These are phyloP conservation scores for Wasmannia auropunctata DNA, from an alignment of 1,140 invertebrate species.

Conservation along the genomic window DNA sequence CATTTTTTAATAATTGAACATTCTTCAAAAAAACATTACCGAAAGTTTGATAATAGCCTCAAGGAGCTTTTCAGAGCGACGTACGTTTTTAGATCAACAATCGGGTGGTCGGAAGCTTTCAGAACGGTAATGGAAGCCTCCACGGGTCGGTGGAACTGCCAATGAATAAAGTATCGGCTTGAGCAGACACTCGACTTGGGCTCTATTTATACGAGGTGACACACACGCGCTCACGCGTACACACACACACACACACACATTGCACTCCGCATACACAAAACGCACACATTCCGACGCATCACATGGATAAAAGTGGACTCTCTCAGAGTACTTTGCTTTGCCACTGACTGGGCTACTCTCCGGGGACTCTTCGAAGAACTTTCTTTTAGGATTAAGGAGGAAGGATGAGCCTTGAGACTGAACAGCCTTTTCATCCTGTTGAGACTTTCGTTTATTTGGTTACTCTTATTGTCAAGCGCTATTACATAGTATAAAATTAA, in stretches of 20 bases:
- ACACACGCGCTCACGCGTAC: neutral
- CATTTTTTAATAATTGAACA: slow-evolving; percentile 23
- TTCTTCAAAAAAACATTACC: slow-evolving; percentile 30
- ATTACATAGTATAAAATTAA: slow-evolving; percentile 7
- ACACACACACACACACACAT: neutral
- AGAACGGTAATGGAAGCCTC: slow-evolving; percentile 54
- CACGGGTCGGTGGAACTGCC: slow-evolving; percentile 41
- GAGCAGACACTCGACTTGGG: slow-evolving; percentile 51
- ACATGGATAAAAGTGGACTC: slow-evolving; percentile 42
- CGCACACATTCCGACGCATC: slow-evolving; percentile 23
- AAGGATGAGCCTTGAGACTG: slow-evolving; percentile 35
- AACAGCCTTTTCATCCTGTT: slow-evolving; percentile 9
- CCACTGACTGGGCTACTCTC: slow-evolving; percentile 10
- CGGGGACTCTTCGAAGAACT: slow-evolving; percentile 38
- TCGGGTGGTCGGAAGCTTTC: slow-evolving; percentile 43
- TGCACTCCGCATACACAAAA: neutral
- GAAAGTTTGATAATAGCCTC: slow-evolving; percentile 24
- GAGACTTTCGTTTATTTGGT: slow-evolving; percentile 31
- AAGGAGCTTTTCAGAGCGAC: slow-evolving; percentile 33
- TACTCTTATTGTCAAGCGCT: neutral
- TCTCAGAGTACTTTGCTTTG: slow-evolving; percentile 46
- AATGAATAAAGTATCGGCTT: slow-evolving; percentile 56
- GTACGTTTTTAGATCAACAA: slow-evolving; percentile 50
- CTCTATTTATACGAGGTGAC: slow-evolving; percentile 49
- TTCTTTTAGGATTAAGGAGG: slow-evolving; percentile 46